These are phyloP conservation scores for Rousettus madagascariensis DNA, from an alignment of 2,797 vertebrate species.

Conservation along the genomic window DNA sequence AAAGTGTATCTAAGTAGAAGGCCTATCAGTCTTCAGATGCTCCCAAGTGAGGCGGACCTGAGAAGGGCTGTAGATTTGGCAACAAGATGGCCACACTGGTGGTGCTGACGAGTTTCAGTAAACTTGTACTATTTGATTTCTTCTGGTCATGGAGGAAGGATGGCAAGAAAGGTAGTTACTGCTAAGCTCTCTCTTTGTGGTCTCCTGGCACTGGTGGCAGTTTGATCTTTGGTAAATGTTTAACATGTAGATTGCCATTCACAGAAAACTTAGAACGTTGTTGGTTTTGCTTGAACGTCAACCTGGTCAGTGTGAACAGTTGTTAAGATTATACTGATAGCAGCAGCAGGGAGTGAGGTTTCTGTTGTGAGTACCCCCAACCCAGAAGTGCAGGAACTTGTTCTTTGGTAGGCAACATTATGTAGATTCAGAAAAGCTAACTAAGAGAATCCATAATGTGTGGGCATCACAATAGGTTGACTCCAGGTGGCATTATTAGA, in stretches of 20 bases:
- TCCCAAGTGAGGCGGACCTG: not conserved
- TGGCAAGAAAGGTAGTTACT: not conserved
- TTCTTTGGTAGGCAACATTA: constrained; percentile 71
- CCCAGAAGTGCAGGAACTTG: constrained; percentile 53
- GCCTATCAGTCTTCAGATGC: not conserved
- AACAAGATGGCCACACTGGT: not conserved
- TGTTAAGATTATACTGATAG: not conserved
- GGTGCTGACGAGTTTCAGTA: not conserved
- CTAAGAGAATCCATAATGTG: constrained; percentile 79
- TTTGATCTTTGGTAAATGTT: constrained; percentile 26
- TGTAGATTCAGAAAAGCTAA: constrained; percentile 55
- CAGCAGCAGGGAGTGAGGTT: constrained; percentile 58
- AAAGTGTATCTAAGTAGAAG: not conserved
- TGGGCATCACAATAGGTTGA: constrained; percentile 80
- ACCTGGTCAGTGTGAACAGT: not conserved
- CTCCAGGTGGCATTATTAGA: constrained; percentile 76
- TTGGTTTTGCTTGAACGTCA: constrained; percentile 33
- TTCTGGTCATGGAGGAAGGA: not conserved
- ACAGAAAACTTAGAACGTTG: constrained; percentile 13
- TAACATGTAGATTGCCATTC: not conserved
- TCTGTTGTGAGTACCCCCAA: constrained; percentile 70
- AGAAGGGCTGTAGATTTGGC: not conserved
- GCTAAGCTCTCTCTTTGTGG: not conserved
- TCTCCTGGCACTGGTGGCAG: not conserved
- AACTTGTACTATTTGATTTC: not conserved